phyloP scores from a whole-genome alignment of 2,888 invertebrate species.

The Phalera bucephala region DNA sequence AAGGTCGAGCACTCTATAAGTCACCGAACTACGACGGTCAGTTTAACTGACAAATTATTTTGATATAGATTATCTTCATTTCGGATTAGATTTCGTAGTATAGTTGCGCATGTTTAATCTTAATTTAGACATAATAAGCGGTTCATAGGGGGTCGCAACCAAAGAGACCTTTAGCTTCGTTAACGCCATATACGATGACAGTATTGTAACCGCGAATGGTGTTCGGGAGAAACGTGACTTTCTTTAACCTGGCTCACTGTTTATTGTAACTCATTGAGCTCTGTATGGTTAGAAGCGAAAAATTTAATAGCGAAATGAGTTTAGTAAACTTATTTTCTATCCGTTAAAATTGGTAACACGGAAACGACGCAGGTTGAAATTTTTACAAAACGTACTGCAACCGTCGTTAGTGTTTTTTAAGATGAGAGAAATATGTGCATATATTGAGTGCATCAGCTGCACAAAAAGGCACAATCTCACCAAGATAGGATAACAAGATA shows the following conservation, averaged over 20 bases:
- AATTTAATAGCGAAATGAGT: constrained; percentile 5
- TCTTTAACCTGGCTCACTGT: constrained; percentile 52
- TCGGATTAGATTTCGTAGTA: background rate
- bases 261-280: constrained; percentile 32
- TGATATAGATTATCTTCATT: background rate
- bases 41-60: too few relatives aligned
- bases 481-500: constrained; percentile 82
- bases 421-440: constrained; percentile 56
- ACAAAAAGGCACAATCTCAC: constrained; percentile 77
- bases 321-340: background rate
- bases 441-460: constrained; percentile 57
- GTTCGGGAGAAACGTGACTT: constrained; percentile 64
- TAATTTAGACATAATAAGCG: constrained; percentile 57
- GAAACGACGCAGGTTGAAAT: background rate
- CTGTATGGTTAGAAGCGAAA: constrained; percentile 11
- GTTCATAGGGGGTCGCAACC: constrained; percentile 48
- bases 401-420: constrained; percentile 33
- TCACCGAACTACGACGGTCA: background rate
- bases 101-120: constrained; percentile 29
- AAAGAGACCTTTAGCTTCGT: constrained; percentile 58
- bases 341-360: background rate
- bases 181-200: constrained; percentile 64
- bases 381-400: constrained; percentile 4
- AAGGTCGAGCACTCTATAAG: constrained; percentile 16
- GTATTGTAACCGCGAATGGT: constrained; percentile 56